A percentile compares a stretch with the other conserved stretches of the same genome.
phyloP scores from a whole-genome alignment of 2,888 invertebrate genomes.

The Pachydiplax longipennis region DNA sequence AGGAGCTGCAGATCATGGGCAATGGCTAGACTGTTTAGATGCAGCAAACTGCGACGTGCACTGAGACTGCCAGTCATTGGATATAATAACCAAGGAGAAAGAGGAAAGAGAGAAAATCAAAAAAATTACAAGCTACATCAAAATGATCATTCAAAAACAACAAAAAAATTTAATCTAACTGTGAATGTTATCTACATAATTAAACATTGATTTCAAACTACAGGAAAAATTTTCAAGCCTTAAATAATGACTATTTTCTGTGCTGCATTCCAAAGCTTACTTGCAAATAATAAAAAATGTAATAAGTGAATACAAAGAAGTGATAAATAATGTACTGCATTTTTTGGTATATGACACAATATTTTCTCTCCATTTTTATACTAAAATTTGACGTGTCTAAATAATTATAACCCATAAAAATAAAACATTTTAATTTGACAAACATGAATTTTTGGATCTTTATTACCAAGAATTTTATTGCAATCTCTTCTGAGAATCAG shows the following conservation, averaged over 20 bases:
- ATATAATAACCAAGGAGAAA: slow-evolving; percentile 60
- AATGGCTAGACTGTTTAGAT: slow-evolving; percentile 75
- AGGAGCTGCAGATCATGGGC: slow-evolving; percentile 73
- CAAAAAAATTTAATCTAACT: background rate
- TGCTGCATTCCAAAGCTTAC: background rate
- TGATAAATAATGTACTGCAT: too few relatives aligned
- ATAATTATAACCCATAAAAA: too few relatives aligned
- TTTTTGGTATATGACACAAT: too few relatives aligned
- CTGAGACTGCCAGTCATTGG: slow-evolving; percentile 63
- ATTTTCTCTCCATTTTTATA: too few relatives aligned
- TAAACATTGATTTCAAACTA: background rate
- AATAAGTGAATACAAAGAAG: slow-evolving; percentile 46
- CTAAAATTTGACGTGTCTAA: too few relatives aligned
- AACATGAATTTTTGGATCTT: too few relatives aligned
- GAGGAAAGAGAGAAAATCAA: slow-evolving; percentile 58
- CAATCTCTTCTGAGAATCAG: too few relatives aligned
- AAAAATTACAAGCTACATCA: slow-evolving; percentile 50
- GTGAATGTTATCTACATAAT: background rate
- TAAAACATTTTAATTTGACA: too few relatives aligned
- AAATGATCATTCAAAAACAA: slow-evolving; percentile 49
- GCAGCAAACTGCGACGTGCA: slow-evolving; percentile 74
- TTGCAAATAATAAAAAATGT: background rate
- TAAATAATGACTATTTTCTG: slow-evolving; percentile 47
- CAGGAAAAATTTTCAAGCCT: slow-evolving; percentile 45
- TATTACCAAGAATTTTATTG: too few relatives aligned